Evolutionary conservation across 2,797 vertebrate species (phyloP), one percentile per base, ranked within the genome.

Genomic region (Mus minutoides): DNA sequence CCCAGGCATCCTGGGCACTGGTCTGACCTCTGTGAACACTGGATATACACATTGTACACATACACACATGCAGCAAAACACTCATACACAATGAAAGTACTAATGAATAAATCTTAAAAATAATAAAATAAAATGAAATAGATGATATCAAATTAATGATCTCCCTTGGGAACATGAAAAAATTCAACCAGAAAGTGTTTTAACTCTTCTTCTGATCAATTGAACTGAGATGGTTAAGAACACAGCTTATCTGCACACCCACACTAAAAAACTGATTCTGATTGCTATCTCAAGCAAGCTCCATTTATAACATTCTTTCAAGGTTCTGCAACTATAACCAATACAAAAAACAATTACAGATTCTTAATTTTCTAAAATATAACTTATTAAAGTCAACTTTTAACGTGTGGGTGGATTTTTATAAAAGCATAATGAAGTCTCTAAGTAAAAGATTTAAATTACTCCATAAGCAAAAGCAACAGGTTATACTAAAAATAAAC

Each of bases 351-450:
- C 79, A 93, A 91, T 52, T 78, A 78, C 7, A 78, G 34, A 52
- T 19, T 78, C 49, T 78, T 34, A 9, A 75, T 26, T 40, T 52
- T 78, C 46, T 78, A 49, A 34, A 52, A 75, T 75, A 14, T 13
- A 75, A 75, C 21, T 73, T 73, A 73, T 43, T 78, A n/a, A 54
- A 78, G 4, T 69, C 75, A 83, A 95, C 90, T 92, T 93, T 90
- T 82, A 92, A 5, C 9, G 60, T 78, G 86, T 67, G 62, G 82
- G 49, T 83, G 6, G 75, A 60, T 93, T 89, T 78, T 77, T 90
- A 37, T 87, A 75, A 93, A 93, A 92, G 76, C 29, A 79, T 49
- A 85, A 75, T 75, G 10, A 75, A 43, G 43, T 58, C 22, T 17
- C 19, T 88, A 92, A 64, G 6, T 56, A 34, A 82, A 87, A 86